phyloP scores from a whole-genome alignment of 2,888 invertebrate species.

The Ochlodes sylvanus region DNA sequence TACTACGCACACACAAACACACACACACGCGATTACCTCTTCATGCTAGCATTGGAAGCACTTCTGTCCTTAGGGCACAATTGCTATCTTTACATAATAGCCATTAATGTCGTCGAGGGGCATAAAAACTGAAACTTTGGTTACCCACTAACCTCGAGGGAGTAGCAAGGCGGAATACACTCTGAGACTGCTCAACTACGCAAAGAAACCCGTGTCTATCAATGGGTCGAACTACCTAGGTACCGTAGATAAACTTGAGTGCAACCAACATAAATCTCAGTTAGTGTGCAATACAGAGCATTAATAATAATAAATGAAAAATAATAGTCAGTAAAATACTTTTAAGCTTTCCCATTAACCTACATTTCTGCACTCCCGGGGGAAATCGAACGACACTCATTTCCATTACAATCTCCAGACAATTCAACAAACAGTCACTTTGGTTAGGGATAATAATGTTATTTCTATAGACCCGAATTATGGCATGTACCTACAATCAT shows the following conservation, averaged over 20 bases:
- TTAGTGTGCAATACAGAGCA: background rate
- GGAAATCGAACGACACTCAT: slow-evolving; percentile 29
- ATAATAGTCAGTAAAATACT: slow-evolving; percentile 12
- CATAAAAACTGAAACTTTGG: too few relatives aligned
- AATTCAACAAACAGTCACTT: slow-evolving; percentile 15
- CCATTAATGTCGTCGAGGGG: too few relatives aligned
- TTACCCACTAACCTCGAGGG: too few relatives aligned
- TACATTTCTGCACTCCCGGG: slow-evolving; percentile 6
- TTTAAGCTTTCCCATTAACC: slow-evolving; percentile 24
- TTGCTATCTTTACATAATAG: too few relatives aligned
- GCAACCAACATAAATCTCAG: background rate
- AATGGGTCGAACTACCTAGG: too few relatives aligned
- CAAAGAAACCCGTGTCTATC: too few relatives aligned
- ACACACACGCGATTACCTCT: too few relatives aligned
- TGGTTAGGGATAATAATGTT: background rate
- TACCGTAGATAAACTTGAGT: background rate
- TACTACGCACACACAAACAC: too few relatives aligned
- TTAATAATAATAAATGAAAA: background rate
- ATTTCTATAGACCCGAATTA: background rate
- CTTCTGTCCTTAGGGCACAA: too few relatives aligned
- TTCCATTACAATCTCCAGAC: slow-evolving; percentile 21
- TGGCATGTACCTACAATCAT: slow-evolving; percentile 5
- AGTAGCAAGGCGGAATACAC: too few relatives aligned
- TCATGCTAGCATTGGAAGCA: too few relatives aligned
- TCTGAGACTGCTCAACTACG: too few relatives aligned